Base-by-base conservation (phyloP, 2,888 invertebrate genomes). In the Chydorus sphaericus region DNA sequence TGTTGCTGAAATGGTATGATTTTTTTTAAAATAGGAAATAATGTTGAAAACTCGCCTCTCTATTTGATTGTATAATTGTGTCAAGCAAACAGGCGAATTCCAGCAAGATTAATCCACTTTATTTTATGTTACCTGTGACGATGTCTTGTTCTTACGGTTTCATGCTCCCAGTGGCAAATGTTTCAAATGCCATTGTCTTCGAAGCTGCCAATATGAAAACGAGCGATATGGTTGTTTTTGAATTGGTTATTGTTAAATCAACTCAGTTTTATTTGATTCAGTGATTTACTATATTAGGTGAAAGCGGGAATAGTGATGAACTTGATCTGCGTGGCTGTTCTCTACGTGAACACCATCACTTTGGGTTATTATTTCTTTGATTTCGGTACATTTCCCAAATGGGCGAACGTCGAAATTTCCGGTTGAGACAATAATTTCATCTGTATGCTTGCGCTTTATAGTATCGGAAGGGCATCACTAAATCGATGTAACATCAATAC, bases 131-230 rank as follows among this genome's bases (percentile, higher is more conserved):
- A 63, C 91, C 93, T 1, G 88, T 88, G 0, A 80, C 91, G 0
- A 73, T 93, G 26, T 84, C 88, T 3, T 89, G 90, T 68, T 91
- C 91, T 55, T 90, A 90, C 75, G 90, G 75, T 28, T 76, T 62
- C 36, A 90, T 90, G 76, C 76, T 94, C 69, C 93, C 92, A 0
- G 92, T 93, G 14, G 92, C 91, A 50, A 93, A 93, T 0, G 92
- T 93, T 2, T 92, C 93, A 16, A 94, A 94, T 71, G 93, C 94
- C 4, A 87, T 96, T 58, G 91, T 87, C 0, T 86, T 86, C 20
- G 85, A 85, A 1, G 85, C 85, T 11, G 85, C 84, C 2, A 80
- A 82, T 63, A 86, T 89, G 71, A 79, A 78, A 60, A 84, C 85
- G 7, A 76, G 78, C 58, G 85, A 86, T 64, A 86, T 89, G 80